Base-by-base conservation (phyloP, 2,888 invertebrate genomes). In the Actias luna region DNA sequence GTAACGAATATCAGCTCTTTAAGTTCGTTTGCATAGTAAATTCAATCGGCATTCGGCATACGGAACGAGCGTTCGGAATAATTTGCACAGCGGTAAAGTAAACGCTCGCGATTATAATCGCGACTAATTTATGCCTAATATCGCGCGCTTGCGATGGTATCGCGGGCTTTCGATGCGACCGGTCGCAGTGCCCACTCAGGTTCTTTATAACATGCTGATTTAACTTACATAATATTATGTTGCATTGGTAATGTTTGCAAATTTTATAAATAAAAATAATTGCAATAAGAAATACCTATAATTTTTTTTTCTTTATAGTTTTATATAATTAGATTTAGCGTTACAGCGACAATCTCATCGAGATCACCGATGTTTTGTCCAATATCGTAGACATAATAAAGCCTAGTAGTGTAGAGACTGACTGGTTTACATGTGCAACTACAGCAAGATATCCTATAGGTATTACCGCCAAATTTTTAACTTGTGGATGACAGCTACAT, bases 71-170 rank as follows among this genome's bases (percentile, higher is more conserved):
- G 46, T 50, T 25, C 10, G 59, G 39, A 42, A 62, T 62, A 42
- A 62, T 58, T 42, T 58, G 57, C 42, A 42, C 31, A 25, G 46
- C 46, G 46, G 22, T 22, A 42, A 18, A 39, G 57, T 57, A 55
- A n/a, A 29, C 5, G 27, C 66, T 69, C 70, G 72, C 76, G 83
- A 83, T 85, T 82, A 75, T 81, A 87, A 84, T 87, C 87, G 46
- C 46, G 84, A 85, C 80, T 82, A 87, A 88, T 86, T 85, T 88
- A 88, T 87, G 81, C 80, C 79, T 80, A 79, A 80, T 78, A 78
- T 77, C 72, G 72, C 70, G 67, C 73, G 73, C 71, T 67, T 68
- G 73, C 74, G 84, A 85, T 84, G 77, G 74, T 82, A 85, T 87
- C 85, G 77, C 70, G 69, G n/a, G 72, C 65, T 73, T 77, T 79